Evolutionary conservation across 2,113 vertebrate species (phyloP).

Genomic region (Lampris incognitus): DNA sequence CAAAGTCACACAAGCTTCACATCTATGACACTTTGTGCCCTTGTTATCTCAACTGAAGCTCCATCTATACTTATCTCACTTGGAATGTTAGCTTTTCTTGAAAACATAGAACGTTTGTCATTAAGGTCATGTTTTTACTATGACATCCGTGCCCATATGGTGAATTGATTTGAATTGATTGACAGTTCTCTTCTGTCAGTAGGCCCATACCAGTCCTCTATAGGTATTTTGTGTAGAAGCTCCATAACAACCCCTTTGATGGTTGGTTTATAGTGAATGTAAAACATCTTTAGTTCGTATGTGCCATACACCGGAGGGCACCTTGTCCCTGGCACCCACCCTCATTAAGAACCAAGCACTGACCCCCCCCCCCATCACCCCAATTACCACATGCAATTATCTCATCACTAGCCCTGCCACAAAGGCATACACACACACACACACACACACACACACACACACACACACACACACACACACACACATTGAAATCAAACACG

Average conservation of each 20-base stretch:
- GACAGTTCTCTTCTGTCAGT: not conserved
- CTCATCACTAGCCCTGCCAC: conserved; percentile 37
- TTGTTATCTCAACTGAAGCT: no score
- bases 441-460: conserved; percentile 3
- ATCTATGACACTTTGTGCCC: no score
- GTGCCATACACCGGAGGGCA: conserved; percentile 47
- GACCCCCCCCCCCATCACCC: conserved; percentile 44
- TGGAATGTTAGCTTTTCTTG: no score
- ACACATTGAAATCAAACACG: not conserved
- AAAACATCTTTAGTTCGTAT: conserved; percentile 23
- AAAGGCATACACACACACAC: conserved; percentile 13
- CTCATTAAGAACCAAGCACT: conserved; percentile 52
- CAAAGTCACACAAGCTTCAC: no score
- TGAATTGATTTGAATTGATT: not conserved
- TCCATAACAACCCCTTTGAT: not conserved
- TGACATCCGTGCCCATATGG: not conserved
- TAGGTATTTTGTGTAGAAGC: not conserved
- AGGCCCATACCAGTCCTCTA: not conserved
- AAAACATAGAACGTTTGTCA: no score
- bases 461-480: conserved; percentile 1
- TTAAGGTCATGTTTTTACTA: not conserved
- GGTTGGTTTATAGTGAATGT: conserved; percentile 11
- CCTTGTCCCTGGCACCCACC: conserved; percentile 43
- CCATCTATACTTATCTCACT: no score
- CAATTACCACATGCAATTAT: conserved; percentile 61